phyloP scores from a whole-genome alignment of 2,113 vertebrate genomes.

The Clarias gariepinus region DNA sequence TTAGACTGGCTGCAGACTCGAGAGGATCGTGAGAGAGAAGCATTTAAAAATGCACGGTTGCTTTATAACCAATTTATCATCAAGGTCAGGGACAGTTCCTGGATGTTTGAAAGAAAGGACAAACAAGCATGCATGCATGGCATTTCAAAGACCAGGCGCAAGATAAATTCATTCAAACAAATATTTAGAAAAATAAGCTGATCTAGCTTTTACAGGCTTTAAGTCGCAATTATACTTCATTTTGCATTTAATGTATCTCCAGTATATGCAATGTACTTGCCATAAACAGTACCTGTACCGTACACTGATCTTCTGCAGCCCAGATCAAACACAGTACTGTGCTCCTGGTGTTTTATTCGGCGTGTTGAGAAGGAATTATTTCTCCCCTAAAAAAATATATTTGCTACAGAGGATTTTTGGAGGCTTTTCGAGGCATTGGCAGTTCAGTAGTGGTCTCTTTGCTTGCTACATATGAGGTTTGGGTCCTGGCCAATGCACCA shows the following conservation, averaged over 20 bases:
- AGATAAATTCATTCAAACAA: background rate
- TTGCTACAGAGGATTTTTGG: too few relatives aligned
- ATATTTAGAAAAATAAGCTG: background rate
- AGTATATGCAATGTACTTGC: background rate
- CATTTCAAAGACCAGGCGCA: background rate
- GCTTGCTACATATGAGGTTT: too few relatives aligned
- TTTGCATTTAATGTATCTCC: background rate
- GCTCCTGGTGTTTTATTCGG: background rate
- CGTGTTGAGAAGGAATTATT: background rate
- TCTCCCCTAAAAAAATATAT: too few relatives aligned
- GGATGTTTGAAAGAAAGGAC: background rate
- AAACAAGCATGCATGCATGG: background rate
- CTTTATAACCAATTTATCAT: slow-evolving; percentile 19
- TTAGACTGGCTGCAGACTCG: slow-evolving; percentile 19
- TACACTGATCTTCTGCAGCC: background rate
- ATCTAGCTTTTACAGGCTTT: background rate
- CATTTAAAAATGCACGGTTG: background rate
- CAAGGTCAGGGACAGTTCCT: slow-evolving; percentile 16
- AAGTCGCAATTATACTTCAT: background rate
- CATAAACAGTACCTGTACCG: background rate
- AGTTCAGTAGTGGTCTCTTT: too few relatives aligned
- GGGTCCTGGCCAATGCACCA: too few relatives aligned
- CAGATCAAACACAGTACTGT: background rate
- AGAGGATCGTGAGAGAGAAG: background rate
- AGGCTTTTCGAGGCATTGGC: too few relatives aligned